These are phyloP conservation scores for Steinernema carpocapsae DNA, from an alignment of 2,888 invertebrate species.

Conservation along the genomic window DNA sequence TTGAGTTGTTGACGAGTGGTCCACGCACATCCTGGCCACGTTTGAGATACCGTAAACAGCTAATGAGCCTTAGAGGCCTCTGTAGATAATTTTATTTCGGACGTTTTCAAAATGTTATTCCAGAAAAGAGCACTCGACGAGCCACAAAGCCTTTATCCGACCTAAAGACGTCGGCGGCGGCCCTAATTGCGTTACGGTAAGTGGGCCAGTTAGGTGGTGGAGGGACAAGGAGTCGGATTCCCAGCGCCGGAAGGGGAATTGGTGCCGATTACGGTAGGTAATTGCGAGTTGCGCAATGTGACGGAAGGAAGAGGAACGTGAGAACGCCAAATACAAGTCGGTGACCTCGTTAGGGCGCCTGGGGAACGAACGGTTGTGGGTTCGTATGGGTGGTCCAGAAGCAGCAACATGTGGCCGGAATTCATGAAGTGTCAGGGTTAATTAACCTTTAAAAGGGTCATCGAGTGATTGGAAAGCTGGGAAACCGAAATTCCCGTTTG, in stretches of 20 bases:
- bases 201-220: too few relatives aligned
- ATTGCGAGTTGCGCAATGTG: conserved; percentile 18
- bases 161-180: too few relatives aligned
- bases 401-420: too few relatives aligned
- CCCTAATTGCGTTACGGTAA: conserved; percentile 23
- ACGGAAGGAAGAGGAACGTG: conserved; percentile 30
- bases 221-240: not conserved
- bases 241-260: conserved; percentile 15
- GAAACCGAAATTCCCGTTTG: not conserved
- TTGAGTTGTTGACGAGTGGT: conserved; percentile 25
- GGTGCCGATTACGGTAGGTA: conserved; percentile 30
- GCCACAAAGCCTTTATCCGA: conserved; percentile 15
- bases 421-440: not conserved
- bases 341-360: conserved; percentile 10
- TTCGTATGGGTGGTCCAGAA: not conserved
- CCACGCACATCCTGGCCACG: not conserved
- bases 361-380: not conserved
- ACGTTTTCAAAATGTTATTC: conserved; percentile 12
- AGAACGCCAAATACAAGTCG: conserved; percentile 8
- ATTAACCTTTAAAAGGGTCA: conserved; percentile 18
- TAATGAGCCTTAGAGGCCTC: not conserved
- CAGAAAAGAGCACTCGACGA: conserved; percentile 18
- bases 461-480: not conserved
- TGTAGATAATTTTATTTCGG: conserved; percentile 11
- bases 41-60: not conserved